Percentiles rank a stretch among this genome's conserved stretches.
Evolutionary conservation across 1,140 invertebrate genomes (phyloP).

Genomic region (Mercenaria mercenaria): DNA sequence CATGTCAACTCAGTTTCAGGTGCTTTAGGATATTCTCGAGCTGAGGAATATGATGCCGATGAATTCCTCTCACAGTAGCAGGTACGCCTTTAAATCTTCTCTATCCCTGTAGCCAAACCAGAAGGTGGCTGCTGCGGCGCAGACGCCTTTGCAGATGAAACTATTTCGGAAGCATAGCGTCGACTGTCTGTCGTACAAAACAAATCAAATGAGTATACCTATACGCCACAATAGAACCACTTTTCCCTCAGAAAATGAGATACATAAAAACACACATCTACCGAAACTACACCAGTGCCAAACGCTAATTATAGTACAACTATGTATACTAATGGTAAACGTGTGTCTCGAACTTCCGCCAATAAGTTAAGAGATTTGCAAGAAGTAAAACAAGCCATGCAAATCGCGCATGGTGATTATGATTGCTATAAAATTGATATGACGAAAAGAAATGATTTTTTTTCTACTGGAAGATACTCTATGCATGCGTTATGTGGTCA

Average conservation of each 20-base stretch:
- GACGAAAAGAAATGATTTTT: conserved; percentile 77
- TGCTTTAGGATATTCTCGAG: conserved; percentile 29
- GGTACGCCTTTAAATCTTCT: conserved; percentile 53
- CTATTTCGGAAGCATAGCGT: conserved; percentile 81
- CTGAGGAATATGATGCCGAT: conserved; percentile 66
- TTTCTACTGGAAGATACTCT: conserved; percentile 92
- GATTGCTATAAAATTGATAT: conserved; percentile 82
- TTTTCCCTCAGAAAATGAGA: conserved; percentile 44
- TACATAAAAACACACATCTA: conserved; percentile 72
- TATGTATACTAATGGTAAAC: conserved; percentile 72
- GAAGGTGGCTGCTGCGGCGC: conserved; percentile 83
- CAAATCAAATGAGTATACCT: conserved; percentile 91
- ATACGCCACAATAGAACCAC: conserved; percentile 12
- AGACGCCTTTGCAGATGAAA: conserved; percentile 90
- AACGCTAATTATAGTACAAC: conserved; percentile 65
- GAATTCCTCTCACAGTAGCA: conserved; percentile 50
- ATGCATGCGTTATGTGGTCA: conserved; percentile 96
- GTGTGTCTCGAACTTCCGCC: conserved; percentile 68
- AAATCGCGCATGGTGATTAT: conserved; percentile 84
- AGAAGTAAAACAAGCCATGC: conserved; percentile 82
- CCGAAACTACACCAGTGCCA: conserved; percentile 72
- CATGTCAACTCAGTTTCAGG: conserved; percentile 16
- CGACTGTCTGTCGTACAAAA: conserved; percentile 79
- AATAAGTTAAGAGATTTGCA: conserved; percentile 82
- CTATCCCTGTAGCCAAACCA: conserved; percentile 78